Base-by-base conservation (phyloP, 2,888 invertebrate genomes). In the Euzetes globulus region DNA sequence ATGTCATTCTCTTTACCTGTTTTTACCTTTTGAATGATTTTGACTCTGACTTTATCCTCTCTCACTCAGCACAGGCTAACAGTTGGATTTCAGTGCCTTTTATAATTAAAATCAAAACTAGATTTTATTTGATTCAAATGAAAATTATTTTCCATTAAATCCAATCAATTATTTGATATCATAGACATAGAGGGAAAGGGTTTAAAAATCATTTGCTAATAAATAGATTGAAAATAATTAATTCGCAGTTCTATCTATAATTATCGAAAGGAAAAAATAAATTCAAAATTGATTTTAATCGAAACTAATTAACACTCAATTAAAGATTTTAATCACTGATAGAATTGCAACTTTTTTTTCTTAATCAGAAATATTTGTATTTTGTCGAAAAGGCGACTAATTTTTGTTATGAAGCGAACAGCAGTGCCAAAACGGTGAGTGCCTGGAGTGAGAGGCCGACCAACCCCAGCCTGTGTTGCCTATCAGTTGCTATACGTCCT, bases 1-100 rank as follows among this genome's bases (percentile, higher is more conserved):
- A 33, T 63, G 63, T 63, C 63, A 63, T 63, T 63, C 63, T 63
- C 41, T 41, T 41, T 63, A 63, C 63, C 63, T 63, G 63, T 63
- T 55, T n/a, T 55, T 11, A n/a, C 22, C 19, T 55, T 55, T 55
- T 19, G 25, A 22, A 55, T 55, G 55, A 55, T 55, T 55, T 19
- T 55, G 55, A 41, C 41, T 41, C 41, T 13, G 13, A 41, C 55
- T 55, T n/a, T 55, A 55, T 55, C 50, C 55, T 55, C 55, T 22
- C n/a, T 55, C 22, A 41, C 41, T 9, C 41, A 6, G 11, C 41
- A 41, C 41, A 41, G 7, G 11, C 7, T 13, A 41, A 41, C 41
- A 41, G 41, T 41, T 41, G 6, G 7, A 41, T 41, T 41, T 41
- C 41, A 41, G 13, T 41, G 41, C 7, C 41, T 41, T 41, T 41